Base-by-base conservation (phyloP, 35 echinoderm and acorn worm genomes). In the Apostichopus californicus region DNA sequence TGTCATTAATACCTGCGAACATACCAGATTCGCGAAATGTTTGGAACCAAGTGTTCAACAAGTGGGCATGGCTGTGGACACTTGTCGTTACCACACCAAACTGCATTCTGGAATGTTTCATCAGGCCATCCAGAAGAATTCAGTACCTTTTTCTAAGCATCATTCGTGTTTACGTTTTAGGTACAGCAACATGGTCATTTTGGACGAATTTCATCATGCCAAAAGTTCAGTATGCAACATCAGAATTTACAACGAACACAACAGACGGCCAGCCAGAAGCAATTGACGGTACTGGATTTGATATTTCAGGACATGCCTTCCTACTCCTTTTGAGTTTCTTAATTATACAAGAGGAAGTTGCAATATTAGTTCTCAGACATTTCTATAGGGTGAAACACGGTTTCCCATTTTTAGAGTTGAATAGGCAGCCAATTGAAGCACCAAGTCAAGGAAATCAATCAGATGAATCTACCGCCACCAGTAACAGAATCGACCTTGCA, bases 21-120 rank as follows among this genome's bases (percentile, higher is more conserved):
- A 52, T 34, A 89, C 86, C 95, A 5, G 78, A 96, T 78, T 83
- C 87, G 63, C 93, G 80, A 80, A 96, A 96, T 63, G 73, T 92
- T 5, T 85, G 94, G 56, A 96, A 96, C 58, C 95, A 94, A 23
- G 60, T 92, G 12, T 96, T 96, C 65, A 93, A 94, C 66, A 96
- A 96, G 78, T 94, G 90, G 90, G 90, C 93, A 18, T 96, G 95
- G 95, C 93, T 93, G 15, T 96, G 95, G 95, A 96, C 95, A 12
- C 77, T 96, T 54, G 79, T 84, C 80, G 80, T 94, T 12, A 56
- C 78, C 15, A 94, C 95, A 24, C 93, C 95, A 13, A 92, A 90
- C 54, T 21, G 90, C 13, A 6, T 94, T 11, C n/a, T 92, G 14
- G 90, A 92, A 84, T 72, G 55, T 20, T 88, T 86, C 60, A 20